Evolutionary conservation across 2,797 vertebrate species (phyloP).

Genomic region (Rhinoraja longicauda): DNA sequence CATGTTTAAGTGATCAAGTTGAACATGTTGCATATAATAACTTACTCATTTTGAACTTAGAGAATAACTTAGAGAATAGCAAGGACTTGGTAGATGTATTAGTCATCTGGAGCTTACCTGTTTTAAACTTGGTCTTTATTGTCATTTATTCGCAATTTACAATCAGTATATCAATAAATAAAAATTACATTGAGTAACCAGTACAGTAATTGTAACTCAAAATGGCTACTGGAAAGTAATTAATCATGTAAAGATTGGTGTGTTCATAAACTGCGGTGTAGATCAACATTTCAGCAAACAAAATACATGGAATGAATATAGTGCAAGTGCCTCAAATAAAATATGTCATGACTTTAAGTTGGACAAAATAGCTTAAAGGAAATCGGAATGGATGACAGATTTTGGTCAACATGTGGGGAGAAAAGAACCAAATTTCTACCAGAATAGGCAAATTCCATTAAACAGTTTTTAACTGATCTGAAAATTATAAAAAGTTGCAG

Average conservation of each 20-base stretch:
- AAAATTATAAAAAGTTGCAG: background rate
- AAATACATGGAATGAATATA: background rate
- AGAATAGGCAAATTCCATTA: background rate
- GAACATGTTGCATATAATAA: background rate
- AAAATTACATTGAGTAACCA: constrained; percentile 14
- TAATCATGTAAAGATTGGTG: background rate
- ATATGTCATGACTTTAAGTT: background rate
- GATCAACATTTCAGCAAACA: background rate
- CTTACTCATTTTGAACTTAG: background rate
- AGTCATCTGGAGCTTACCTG: background rate
- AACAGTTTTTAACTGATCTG: background rate
- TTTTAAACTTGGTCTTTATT: constrained; percentile 27
- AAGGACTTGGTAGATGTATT: background rate
- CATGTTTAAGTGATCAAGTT: background rate
- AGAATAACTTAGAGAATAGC: background rate
- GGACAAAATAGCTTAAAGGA: background rate
- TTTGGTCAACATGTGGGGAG: background rate
- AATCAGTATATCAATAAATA: constrained; percentile 23
- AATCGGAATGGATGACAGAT: background rate
- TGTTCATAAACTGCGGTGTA: background rate
- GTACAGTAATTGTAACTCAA: background rate
- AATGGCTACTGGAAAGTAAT: background rate
- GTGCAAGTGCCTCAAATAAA: background rate
- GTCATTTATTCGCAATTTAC: background rate
- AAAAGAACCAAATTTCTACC: background rate